A percentile compares a stretch with the other conserved stretches of the same genome.
Evolutionary conservation across 2,113 vertebrate genomes (phyloP).

Genomic region (Odocoileus hemionus): DNA sequence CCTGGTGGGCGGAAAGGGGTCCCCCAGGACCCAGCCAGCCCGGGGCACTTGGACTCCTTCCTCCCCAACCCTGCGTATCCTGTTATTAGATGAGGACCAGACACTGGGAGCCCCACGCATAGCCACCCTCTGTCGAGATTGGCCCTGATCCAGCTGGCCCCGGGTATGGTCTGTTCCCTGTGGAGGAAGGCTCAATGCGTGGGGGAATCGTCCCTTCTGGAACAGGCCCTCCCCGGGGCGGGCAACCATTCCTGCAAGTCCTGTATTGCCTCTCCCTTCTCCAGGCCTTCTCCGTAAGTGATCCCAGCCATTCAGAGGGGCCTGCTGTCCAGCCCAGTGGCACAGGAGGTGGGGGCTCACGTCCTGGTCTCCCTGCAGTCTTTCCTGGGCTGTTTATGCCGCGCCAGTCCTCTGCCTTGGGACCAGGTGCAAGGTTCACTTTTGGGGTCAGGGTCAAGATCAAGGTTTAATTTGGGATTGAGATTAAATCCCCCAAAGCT

Average conservation of each 20-base stretch:
- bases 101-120: accelerated
- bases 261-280: neutral
- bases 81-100: neutral
- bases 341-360: neutral
- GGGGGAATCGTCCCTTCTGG: neutral
- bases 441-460: neutral
- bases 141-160: neutral
- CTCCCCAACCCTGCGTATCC: neutral
- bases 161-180: neutral
- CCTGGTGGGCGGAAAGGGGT: too few relatives aligned
- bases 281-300: neutral
- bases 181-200: neutral
- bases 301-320: neutral
- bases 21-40: neutral
- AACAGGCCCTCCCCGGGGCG: neutral
- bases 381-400: neutral
- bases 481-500: neutral
- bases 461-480: neutral
- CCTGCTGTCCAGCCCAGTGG: too few relatives aligned
- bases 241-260: neutral
- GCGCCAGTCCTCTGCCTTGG: neutral
- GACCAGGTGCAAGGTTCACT: neutral
- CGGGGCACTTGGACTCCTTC: accelerated
- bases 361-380: neutral
- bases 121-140: neutral